Evolutionary conservation across 2,888 invertebrate species (phyloP).

Genomic region (Tineola bisselliella): DNA sequence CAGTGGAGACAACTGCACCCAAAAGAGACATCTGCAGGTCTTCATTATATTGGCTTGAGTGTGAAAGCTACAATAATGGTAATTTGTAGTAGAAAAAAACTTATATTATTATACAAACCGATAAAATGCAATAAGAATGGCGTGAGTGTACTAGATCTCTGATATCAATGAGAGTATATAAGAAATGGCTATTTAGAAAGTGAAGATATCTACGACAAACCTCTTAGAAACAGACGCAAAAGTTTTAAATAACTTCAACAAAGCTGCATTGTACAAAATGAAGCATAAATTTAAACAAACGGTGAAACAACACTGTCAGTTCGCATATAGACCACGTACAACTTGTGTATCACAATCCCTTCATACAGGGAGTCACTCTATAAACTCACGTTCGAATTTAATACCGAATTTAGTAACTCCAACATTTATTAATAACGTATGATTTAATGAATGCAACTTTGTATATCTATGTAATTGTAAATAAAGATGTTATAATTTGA

Average conservation of each 20-base stretch:
- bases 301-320: not conserved
- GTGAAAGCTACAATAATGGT: too few relatives aligned
- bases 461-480: too few relatives aligned
- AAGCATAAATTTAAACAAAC: slow-evolving; percentile 1
- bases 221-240: not conserved
- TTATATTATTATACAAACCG: slow-evolving; percentile 10
- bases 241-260: not conserved
- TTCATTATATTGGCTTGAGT: too few relatives aligned
- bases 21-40: too few relatives aligned
- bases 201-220: not conserved
- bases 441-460: too few relatives aligned
- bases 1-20: too few relatives aligned
- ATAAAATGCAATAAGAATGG: not conserved
- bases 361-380: not conserved
- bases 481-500: too few relatives aligned
- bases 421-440: too few relatives aligned
- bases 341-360: not conserved
- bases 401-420: too few relatives aligned
- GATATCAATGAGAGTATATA: too few relatives aligned
- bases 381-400: not conserved
- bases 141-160: not conserved
- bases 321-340: not conserved
- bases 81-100: too few relatives aligned
- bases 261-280: not conserved
- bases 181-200: too few relatives aligned